Percentiles rank a stretch among this genome's conserved stretches.
phyloP scores from a whole-genome alignment of 2,113 vertebrate species.

The Bufo bufo region DNA sequence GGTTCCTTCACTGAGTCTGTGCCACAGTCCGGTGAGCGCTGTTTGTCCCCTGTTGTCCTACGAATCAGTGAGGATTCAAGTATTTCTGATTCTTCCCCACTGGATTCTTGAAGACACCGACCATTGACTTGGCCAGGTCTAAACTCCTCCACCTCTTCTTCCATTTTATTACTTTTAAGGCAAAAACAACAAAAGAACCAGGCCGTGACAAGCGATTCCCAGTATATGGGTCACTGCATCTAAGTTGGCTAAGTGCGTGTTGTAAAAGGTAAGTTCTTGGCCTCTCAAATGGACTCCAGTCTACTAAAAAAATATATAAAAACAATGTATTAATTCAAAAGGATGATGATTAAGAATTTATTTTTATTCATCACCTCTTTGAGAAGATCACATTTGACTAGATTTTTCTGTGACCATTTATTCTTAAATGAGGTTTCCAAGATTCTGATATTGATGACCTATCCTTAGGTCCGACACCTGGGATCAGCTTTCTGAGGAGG shows the following conservation, averaged over 20 bases:
- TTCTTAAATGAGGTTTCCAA: no score
- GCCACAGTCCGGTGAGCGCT: background rate
- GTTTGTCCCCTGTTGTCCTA: background rate
- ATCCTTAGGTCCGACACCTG: no score
- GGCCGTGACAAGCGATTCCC: background rate
- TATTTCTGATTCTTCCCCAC: background rate
- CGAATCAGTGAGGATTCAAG: background rate
- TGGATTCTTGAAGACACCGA: background rate
- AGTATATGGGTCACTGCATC: background rate
- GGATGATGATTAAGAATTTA: background rate
- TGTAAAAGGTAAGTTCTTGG: background rate
- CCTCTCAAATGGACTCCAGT: background rate
- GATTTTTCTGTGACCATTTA: no score
- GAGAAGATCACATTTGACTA: no score
- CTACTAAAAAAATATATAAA: background rate
- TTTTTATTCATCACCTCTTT: background rate
- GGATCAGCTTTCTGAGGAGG: no score
- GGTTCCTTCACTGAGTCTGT: background rate
- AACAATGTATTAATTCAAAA: background rate
- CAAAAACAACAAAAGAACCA: background rate
- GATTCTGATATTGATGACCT: no score
- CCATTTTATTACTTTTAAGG: constrained; percentile 15
- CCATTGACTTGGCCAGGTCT: background rate
- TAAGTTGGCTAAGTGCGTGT: background rate
- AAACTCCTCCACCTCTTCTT: background rate